Conservation (phyloP, 1,140 invertebrate genomes). For the Zaprionus kolodkinae region DNA sequence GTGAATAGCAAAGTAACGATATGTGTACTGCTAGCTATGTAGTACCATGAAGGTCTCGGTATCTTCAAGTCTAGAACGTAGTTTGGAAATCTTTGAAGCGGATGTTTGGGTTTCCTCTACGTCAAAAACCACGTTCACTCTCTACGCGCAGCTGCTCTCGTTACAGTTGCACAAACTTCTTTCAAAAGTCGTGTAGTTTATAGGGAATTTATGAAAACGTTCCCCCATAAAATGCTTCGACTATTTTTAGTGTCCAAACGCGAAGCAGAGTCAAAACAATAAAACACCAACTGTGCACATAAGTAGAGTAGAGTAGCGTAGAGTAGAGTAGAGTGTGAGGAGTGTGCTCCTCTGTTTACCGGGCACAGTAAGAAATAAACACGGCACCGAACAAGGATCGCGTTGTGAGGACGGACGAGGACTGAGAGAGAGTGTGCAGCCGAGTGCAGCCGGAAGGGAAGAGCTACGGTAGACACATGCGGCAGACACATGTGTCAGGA, state of each 20-base stretch:
- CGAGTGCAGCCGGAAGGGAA: conserved; percentile 7
- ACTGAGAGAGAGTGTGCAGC: not conserved
- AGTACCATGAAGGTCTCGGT: not conserved
- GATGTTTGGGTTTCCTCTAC: not conserved
- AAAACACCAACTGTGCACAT: conserved; percentile 22
- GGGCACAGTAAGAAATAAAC: conserved; percentile 44
- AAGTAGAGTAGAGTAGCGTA: not conserved
- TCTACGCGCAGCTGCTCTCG: not conserved
- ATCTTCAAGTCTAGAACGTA: not conserved
- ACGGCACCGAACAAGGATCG: conserved; percentile 32
- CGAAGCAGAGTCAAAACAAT: conserved; percentile 22
- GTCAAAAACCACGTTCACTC: not conserved
- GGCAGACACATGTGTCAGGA: conserved; percentile 45
- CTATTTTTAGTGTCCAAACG: conserved; percentile 53
- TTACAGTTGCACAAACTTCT: not conserved
- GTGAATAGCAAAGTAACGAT: conserved; percentile 1
- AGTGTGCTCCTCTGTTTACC: conserved; percentile 48
- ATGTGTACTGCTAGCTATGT: too few species aligned
- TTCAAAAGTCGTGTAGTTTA: not conserved
- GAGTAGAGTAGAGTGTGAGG: not conserved
- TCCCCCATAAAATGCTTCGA: conserved; percentile 31
- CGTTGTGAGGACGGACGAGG: not conserved
- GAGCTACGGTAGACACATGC: conserved; percentile 29
- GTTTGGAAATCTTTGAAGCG: conserved; percentile 2
- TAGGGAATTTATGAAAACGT: conserved; percentile 33